Percentiles rank a stretch among this genome's conserved stretches.
Conservation (phyloP, 2,113 vertebrate species). For the Festucalex cinctus region DNA sequence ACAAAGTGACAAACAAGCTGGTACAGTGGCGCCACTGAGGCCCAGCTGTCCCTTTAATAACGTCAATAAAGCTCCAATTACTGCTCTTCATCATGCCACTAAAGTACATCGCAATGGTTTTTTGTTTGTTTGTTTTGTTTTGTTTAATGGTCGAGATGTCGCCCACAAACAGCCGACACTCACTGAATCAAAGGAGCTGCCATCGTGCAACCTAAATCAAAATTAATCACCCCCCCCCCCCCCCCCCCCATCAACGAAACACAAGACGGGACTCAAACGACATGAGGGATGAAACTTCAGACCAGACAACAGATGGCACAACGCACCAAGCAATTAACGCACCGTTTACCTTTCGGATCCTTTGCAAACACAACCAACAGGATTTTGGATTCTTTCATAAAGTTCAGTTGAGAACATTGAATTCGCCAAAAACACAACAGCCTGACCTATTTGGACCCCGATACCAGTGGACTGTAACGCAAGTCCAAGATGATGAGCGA, state of each 20-base stretch:
- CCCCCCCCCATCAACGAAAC: background rate
- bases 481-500: too few species aligned
- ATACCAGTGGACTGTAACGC: too few species aligned
- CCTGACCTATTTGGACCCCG: too few species aligned
- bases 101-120: background rate
- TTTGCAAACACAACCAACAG: background rate
- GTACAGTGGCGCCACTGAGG: background rate
- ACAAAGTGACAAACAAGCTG: background rate
- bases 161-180: background rate
- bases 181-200: background rate
- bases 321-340: too few species aligned
- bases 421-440: too few species aligned
- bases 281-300: background rate
- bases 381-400: background rate
- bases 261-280: background rate
- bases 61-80: background rate
- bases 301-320: background rate
- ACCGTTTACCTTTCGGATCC: background rate
- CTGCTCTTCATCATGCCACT: background rate
- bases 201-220: background rate
- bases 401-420: too few species aligned
- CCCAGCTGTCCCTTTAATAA: constrained; percentile 1
- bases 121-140: background rate
- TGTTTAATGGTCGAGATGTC: background rate
- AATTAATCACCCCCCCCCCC: too few species aligned